Percentiles rank a stretch among this genome's conserved stretches.
phyloP scores from a whole-genome alignment of 2,888 invertebrate species.

The Drosophila buzzatii region DNA sequence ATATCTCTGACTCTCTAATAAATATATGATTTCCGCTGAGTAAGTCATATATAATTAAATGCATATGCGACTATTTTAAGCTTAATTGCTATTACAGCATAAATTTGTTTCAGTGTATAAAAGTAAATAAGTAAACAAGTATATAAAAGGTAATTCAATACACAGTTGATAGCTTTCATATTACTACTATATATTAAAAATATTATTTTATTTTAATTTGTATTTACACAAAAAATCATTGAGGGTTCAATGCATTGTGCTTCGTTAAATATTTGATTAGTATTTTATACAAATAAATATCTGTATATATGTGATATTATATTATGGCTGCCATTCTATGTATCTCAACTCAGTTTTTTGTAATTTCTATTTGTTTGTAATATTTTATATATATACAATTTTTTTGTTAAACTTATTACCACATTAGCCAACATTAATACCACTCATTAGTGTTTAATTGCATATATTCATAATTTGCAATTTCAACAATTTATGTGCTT shows the following conservation, averaged over 20 bases:
- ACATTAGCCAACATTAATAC: slow-evolving; percentile 55
- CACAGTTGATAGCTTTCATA: not conserved
- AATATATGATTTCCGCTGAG: no score
- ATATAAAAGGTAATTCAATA: not conserved
- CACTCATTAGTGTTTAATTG: slow-evolving; percentile 75
- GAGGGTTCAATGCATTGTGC: slow-evolving; percentile 1
- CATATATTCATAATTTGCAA: slow-evolving; percentile 55
- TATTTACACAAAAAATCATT: not conserved
- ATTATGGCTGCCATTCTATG: not conserved
- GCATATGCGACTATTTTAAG: not conserved
- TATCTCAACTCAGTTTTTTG: not conserved
- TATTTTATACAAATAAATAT: slow-evolving; percentile 7
- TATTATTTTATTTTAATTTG: not conserved
- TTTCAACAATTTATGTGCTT: slow-evolving; percentile 55
- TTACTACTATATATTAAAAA: slow-evolving; percentile 1
- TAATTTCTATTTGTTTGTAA: no score
- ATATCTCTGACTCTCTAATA: no score
- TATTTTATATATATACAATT: slow-evolving; percentile 1
- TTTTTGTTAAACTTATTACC: slow-evolving; percentile 47
- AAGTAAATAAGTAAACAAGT: not conserved
- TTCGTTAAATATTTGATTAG: slow-evolving; percentile 30
- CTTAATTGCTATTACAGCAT: not conserved
- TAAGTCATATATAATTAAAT: not conserved
- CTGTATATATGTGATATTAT: not conserved
- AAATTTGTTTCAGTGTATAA: not conserved